A percentile compares a stretch with the other conserved stretches of the same genome.
Conservation (phyloP, 1,140 invertebrate species). For the Maconellicoccus hirsutus region DNA sequence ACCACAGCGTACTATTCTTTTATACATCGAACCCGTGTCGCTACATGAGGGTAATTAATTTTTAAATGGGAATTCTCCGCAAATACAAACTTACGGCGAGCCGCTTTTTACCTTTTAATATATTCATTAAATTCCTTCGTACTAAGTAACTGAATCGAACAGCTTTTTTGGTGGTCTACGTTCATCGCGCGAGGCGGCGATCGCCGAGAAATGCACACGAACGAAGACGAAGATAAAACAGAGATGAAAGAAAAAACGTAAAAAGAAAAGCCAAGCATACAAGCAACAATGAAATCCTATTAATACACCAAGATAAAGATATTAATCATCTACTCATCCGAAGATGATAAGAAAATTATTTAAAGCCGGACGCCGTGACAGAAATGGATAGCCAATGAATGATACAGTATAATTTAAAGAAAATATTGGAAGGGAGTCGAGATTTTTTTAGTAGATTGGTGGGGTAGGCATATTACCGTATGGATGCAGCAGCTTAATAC, state of each 20-base stretch:
- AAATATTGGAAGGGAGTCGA: neutral
- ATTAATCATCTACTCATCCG: slow-evolving; percentile 3
- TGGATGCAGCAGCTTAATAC: neutral
- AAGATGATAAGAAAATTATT: slow-evolving; percentile 10
- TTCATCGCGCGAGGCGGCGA: neutral
- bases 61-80: slow-evolving; percentile 3
- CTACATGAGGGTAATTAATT: slow-evolving; percentile 9
- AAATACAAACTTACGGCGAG: neutral
- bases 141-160: neutral
- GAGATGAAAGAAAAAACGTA: no score
- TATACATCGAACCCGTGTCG: neutral
- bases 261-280: neutral
- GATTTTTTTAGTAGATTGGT: neutral
- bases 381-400: slow-evolving; percentile 4
- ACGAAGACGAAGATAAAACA: neutral
- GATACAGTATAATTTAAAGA: neutral
- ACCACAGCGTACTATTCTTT: neutral
- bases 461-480: no score
- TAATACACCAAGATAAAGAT: neutral
- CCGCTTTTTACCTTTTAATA: neutral
- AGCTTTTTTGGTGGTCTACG: neutral
- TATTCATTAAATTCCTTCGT: neutral
- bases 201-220: neutral
- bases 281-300: neutral
- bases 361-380: slow-evolving; percentile 1